These are phyloP conservation scores for Cheilosia pagana DNA, from an alignment of 2,888 invertebrate species.

Conservation along the genomic window DNA sequence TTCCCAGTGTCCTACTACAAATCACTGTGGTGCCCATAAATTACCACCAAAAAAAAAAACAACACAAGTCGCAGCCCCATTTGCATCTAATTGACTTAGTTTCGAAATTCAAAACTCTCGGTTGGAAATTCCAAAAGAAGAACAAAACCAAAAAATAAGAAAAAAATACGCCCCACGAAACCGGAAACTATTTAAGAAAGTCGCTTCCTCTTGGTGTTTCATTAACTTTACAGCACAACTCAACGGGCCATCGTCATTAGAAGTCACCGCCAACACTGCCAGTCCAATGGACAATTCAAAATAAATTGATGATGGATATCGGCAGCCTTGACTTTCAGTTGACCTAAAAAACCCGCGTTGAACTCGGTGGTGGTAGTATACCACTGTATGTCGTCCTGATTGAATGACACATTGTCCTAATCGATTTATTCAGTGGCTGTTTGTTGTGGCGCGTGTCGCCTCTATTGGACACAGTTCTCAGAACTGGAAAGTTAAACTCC, in stretches of 20 bases:
- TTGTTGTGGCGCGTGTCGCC: conserved; percentile 10
- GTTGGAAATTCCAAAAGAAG: background rate
- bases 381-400: background rate
- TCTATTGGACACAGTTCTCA: conserved; percentile 45
- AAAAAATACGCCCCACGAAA: conserved; percentile 7
- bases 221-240: conserved; percentile 26
- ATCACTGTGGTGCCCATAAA: conserved; percentile 58
- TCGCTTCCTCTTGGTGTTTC: conserved; percentile 22
- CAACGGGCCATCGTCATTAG: conserved; percentile 25
- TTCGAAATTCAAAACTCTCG: conserved; percentile 28
- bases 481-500: conserved; percentile 16
- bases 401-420: conserved; percentile 39
- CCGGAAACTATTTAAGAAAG: conserved; percentile 62
- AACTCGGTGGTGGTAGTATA: background rate
- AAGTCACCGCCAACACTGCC: conserved; percentile 11
- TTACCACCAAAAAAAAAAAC: conserved; percentile 5
- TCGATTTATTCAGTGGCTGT: conserved; percentile 45
- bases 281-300: conserved; percentile 36
- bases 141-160: background rate
- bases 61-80: conserved; percentile 10
- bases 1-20: conserved; percentile 31
- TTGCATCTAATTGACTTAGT: conserved; percentile 58
- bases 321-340: conserved; percentile 70
- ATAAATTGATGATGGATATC: conserved; percentile 57
- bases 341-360: conserved; percentile 54